phyloP scores from a whole-genome alignment of 2,797 vertebrate species.

The Gallirallus australis region DNA sequence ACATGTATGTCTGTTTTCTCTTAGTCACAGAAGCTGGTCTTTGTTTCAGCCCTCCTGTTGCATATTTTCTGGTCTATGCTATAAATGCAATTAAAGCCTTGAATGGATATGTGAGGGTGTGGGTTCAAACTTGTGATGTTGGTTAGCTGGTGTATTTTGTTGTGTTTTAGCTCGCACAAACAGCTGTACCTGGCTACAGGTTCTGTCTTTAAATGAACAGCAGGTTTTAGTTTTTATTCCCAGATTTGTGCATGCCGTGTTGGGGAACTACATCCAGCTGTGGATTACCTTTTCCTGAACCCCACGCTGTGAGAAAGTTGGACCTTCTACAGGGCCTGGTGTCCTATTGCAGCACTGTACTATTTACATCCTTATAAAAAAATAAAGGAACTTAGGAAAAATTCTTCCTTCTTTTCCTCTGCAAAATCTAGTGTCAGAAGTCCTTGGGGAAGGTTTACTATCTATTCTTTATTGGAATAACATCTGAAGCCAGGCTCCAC shows the following conservation, averaged over 20 bases:
- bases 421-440: background rate
- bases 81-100: constrained; percentile 16
- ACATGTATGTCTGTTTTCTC: background rate
- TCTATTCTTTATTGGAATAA: background rate
- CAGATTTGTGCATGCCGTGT: background rate
- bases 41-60: background rate
- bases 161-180: background rate
- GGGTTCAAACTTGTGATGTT: constrained; percentile 11
- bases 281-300: background rate
- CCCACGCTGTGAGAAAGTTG: background rate
- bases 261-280: background rate
- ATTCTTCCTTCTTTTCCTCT: background rate
- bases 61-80: constrained; percentile 7
- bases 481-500: background rate
- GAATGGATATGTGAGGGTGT: background rate
- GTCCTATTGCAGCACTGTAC: background rate
- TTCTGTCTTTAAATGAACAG: background rate
- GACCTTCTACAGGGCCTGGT: background rate
- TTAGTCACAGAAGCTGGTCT: background rate
- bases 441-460: background rate
- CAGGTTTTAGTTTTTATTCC: background rate
- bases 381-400: background rate
- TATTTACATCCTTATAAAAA: background rate
- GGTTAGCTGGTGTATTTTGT: constrained; percentile 23
- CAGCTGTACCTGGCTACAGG: background rate